Conservation (phyloP, 2,797 vertebrate species). For the Gallinago nigripennis region DNA sequence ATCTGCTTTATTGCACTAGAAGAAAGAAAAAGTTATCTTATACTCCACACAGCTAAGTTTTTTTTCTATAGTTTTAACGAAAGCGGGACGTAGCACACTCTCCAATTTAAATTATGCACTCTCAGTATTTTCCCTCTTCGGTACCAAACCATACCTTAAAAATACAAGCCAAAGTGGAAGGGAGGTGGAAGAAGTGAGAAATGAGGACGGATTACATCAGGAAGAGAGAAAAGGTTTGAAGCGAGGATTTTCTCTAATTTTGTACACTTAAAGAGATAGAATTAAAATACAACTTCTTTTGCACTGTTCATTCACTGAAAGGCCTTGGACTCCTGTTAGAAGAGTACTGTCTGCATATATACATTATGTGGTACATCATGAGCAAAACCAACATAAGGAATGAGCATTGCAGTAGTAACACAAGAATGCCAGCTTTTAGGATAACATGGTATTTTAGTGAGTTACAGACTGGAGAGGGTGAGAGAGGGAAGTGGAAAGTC, state of each 20-base stretch:
- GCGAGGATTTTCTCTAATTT: neutral
- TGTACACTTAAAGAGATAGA: neutral
- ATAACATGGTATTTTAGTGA: neutral
- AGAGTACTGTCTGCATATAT: neutral
- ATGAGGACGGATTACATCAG: conserved; percentile 17
- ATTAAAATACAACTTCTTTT: neutral
- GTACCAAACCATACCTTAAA: conserved; percentile 63
- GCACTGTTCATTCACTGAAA: neutral
- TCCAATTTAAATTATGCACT: conserved; percentile 67
- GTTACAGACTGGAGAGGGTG: accelerated
- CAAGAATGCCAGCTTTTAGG: neutral
- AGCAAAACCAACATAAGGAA: neutral
- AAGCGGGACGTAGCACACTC: conserved; percentile 41
- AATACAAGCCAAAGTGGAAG: conserved; percentile 30
- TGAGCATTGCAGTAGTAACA: neutral
- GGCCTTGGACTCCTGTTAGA: neutral
- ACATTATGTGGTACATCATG: neutral
- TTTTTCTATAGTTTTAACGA: conserved; percentile 64
- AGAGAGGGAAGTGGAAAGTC: neutral
- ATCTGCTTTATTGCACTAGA: conserved; percentile 74
- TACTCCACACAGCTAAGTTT: conserved; percentile 51
- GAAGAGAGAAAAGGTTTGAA: conserved; percentile 40
- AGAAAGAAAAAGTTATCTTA: conserved; percentile 48
- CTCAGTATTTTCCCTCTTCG: conserved; percentile 62
- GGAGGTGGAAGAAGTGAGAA: neutral